phyloP scores from a whole-genome alignment of 1,140 invertebrate genomes.

The Neoseiulus cucumeris region DNA sequence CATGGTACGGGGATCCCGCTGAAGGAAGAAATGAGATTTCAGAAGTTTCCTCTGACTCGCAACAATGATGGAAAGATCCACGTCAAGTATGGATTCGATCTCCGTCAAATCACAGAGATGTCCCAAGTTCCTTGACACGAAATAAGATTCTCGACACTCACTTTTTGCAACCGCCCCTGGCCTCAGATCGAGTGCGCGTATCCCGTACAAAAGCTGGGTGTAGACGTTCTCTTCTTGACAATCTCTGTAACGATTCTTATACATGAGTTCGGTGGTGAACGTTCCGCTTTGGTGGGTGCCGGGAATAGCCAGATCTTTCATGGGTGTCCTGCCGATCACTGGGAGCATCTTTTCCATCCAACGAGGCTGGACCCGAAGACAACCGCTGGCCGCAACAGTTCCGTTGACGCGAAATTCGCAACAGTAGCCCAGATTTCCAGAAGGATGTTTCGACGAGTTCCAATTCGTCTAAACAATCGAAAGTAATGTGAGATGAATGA shows the following conservation, averaged over 20 bases:
- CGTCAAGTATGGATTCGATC: no score
- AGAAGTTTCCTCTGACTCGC: no score
- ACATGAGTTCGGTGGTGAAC: background rate
- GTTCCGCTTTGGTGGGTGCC: background rate
- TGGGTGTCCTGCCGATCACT: background rate
- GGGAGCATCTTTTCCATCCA: background rate
- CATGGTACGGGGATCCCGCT: background rate
- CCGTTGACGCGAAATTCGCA: background rate
- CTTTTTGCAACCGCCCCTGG: slow-evolving; percentile 16
- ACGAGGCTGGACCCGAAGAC: background rate
- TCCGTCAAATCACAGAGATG: no score
- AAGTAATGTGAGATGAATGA: background rate
- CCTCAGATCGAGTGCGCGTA: background rate
- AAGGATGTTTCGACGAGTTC: background rate
- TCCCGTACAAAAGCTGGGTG: background rate
- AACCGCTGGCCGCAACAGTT: background rate
- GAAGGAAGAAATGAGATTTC: background rate
- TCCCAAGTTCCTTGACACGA: no score
- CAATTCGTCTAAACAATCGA: background rate
- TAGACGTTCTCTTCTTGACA: background rate
- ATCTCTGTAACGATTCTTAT: background rate
- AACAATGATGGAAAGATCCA: no score
- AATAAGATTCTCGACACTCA: no score
- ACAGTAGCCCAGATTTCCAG: background rate
- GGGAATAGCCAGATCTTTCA: background rate